Conservation (phyloP, 2,888 invertebrate species). For the Ganaspis brasiliensis region DNA sequence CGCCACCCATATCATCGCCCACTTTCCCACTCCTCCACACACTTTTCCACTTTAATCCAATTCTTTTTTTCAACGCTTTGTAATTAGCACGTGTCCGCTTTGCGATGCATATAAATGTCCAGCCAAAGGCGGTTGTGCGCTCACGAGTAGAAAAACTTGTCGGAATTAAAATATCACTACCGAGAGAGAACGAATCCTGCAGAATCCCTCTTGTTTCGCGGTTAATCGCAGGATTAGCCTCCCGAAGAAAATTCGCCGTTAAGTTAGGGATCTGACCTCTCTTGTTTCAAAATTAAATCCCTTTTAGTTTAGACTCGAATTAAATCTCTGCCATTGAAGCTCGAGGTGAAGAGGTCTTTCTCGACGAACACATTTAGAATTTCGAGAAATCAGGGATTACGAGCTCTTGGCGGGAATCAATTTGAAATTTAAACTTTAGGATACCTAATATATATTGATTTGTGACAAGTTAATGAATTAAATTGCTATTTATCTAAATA, state of each 20-base stretch:
- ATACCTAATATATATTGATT: too few relatives aligned
- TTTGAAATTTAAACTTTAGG: too few relatives aligned
- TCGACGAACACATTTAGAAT: too few relatives aligned
- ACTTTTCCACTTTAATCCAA: constrained; percentile 35
- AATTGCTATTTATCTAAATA: too few relatives aligned
- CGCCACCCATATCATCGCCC: constrained; percentile 40
- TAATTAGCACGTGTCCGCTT: constrained; percentile 53
- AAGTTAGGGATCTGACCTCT: neutral
- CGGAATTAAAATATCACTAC: constrained; percentile 43
- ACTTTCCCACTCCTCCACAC: constrained; percentile 3
- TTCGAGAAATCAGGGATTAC: too few relatives aligned
- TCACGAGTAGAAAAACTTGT: constrained; percentile 50
- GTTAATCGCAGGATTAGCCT: constrained; percentile 23
- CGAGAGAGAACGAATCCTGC: neutral
- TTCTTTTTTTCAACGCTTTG: constrained; percentile 46
- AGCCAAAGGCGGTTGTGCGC: constrained; percentile 45
- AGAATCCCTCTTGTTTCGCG: constrained; percentile 1
- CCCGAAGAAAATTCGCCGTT: neutral
- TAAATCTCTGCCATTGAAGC: neutral
- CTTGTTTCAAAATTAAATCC: constrained; percentile 5
- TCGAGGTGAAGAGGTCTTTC: neutral
- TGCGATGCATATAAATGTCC: constrained; percentile 58
- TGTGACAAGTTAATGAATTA: too few relatives aligned
- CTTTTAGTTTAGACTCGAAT: neutral
- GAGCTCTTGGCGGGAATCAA: too few relatives aligned